phyloP scores from a whole-genome alignment of 2,888 invertebrate species.

The Epistrophe eligans region DNA sequence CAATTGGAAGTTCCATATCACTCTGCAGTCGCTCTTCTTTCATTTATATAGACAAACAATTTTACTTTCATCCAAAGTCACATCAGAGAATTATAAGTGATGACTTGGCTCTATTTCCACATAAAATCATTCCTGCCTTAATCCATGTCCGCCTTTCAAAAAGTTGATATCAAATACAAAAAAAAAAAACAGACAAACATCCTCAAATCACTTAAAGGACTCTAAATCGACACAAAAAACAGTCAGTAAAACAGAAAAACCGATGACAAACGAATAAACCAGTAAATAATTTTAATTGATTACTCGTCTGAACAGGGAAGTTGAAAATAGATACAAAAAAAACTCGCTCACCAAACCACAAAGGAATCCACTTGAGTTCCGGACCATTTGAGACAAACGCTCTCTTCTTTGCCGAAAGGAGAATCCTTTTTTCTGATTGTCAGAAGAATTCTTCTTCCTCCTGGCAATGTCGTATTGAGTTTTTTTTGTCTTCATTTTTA shows the following conservation, averaged over 20 bases:
- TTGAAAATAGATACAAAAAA: conserved; percentile 8
- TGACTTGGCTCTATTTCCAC: background rate
- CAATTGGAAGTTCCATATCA: background rate
- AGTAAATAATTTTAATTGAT: conserved; percentile 74
- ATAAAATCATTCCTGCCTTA: background rate
- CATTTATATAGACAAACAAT: conserved; percentile 12
- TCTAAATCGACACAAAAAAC: conserved; percentile 34
- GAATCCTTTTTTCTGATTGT: conserved; percentile 54
- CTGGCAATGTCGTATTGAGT: background rate
- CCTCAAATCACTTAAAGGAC: conserved; percentile 64
- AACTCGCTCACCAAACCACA: conserved; percentile 45
- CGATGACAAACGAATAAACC: conserved; percentile 65
- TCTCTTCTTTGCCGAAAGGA: conserved; percentile 12
- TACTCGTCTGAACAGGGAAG: conserved; percentile 36
- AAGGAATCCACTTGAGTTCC: conserved; percentile 67
- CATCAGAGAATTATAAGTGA: conserved; percentile 20
- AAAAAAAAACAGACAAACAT: conserved; percentile 26
- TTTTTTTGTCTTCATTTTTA: conserved; percentile 25
- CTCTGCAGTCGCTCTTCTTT: background rate
- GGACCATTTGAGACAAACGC: conserved; percentile 62
- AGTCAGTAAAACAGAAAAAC: conserved; percentile 55
- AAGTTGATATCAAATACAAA: background rate
- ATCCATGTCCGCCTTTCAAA: conserved; percentile 15
- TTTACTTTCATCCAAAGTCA: conserved; percentile 6
- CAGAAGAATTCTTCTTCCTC: conserved; percentile 34